A percentile compares a stretch with the other conserved stretches of the same genome.
These are phyloP conservation scores for Galerucella nymphaeae DNA, from an alignment of 2,888 invertebrate species.

Conservation along the genomic window DNA sequence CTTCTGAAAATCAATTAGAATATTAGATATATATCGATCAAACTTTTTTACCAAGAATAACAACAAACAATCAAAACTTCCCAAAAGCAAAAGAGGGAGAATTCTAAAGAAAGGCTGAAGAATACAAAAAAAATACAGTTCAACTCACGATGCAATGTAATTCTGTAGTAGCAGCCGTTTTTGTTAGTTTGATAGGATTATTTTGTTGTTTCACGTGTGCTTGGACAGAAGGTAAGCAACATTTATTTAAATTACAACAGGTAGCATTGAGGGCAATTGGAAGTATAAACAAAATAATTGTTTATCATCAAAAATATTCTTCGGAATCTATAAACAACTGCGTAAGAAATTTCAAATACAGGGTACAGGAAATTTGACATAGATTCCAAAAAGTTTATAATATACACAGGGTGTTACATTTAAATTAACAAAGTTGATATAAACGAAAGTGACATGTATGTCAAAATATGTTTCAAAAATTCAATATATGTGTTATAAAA, in stretches of 20 bases:
- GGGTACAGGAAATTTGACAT: too few species aligned
- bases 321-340: too few species aligned
- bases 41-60: conserved; percentile 28
- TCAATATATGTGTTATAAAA: too few species aligned
- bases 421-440: too few species aligned
- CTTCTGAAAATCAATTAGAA: conserved; percentile 20
- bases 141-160: conserved; percentile 23
- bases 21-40: conserved; percentile 31
- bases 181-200: conserved; percentile 17
- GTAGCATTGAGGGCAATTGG: not conserved
- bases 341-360: too few species aligned
- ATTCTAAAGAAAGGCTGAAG: not conserved
- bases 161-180: conserved; percentile 2
- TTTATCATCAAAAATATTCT: too few species aligned
- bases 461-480: too few species aligned
- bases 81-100: conserved; percentile 2
- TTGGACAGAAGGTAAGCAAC: conserved; percentile 20
- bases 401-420: too few species aligned
- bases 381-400: too few species aligned
- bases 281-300: not conserved
- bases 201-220: conserved; percentile 17
- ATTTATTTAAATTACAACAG: conserved; percentile 9
- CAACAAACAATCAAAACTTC: conserved; percentile 11
- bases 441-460: too few species aligned
- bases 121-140: conserved; percentile 8